These are phyloP conservation scores for Phaethon lepturus DNA, from an alignment of 2,113 vertebrate species.

Conservation along the genomic window DNA sequence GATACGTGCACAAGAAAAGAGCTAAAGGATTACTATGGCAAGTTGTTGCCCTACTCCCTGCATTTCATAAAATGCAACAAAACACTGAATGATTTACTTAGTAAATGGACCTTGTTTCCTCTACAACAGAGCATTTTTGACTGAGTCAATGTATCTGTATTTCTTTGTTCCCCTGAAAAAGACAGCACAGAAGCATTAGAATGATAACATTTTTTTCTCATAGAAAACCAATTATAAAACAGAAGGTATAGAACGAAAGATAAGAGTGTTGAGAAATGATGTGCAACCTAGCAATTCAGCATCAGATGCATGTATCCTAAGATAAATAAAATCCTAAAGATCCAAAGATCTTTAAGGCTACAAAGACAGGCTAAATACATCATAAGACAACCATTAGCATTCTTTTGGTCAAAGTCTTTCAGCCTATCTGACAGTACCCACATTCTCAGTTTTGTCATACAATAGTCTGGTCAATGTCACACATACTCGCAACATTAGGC, in stretches of 20 bases:
- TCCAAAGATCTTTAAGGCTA: background rate
- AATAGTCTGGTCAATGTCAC: background rate
- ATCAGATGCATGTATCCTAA: background rate
- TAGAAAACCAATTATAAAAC: background rate
- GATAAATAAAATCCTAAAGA: background rate
- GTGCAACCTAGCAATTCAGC: background rate
- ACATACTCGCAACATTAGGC: background rate
- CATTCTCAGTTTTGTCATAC: background rate
- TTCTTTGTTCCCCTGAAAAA: slow-evolving; percentile 19
- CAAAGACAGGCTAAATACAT: background rate
- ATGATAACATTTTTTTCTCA: background rate
- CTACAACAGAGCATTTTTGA: background rate
- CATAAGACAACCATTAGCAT: background rate
- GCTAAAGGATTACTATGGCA: background rate
- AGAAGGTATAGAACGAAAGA: background rate
- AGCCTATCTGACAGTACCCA: background rate
- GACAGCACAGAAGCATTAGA: background rate
- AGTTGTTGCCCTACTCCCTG: background rate
- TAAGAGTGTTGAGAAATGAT: background rate
- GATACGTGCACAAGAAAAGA: rapidly evolving
- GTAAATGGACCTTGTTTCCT: background rate
- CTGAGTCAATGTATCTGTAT: background rate
- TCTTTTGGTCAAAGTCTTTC: background rate
- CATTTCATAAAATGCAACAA: background rate
- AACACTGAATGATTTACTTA: background rate